These are phyloP conservation scores for Pocillopora meandrina DNA, from an alignment of 92 coral and sea anemone species.

Conservation along the genomic window DNA sequence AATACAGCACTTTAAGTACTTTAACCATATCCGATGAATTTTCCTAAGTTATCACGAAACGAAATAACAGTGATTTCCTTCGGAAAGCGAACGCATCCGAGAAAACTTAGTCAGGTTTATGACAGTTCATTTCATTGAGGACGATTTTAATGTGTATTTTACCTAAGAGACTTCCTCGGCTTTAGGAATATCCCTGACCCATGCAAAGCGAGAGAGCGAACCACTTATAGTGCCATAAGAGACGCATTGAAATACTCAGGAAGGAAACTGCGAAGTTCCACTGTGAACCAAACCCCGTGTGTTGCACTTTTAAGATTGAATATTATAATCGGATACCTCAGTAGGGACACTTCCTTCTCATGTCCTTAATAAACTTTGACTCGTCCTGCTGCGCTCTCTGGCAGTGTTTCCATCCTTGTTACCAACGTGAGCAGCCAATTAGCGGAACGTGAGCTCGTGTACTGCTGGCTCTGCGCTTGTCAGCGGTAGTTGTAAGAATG, in stretches of 20 bases:
- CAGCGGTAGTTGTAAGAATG: background rate
- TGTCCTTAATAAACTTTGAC: background rate
- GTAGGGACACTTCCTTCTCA: background rate
- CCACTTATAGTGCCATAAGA: background rate
- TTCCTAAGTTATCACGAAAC: conserved; percentile 30
- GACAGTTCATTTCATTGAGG: background rate
- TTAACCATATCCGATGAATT: background rate
- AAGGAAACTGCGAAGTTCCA: background rate
- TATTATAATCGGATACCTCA: conserved; percentile 3
- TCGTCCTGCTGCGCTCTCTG: background rate
- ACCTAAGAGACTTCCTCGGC: background rate
- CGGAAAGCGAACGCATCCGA: background rate
- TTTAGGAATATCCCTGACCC: background rate
- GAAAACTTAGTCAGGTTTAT: background rate
- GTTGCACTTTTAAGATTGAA: background rate
- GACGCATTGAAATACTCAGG: background rate
- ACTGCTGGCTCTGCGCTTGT: background rate
- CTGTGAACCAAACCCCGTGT: background rate
- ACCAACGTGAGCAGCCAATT: background rate
- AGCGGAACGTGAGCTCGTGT: background rate
- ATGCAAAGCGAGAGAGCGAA: background rate
- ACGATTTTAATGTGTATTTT: background rate
- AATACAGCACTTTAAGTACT: background rate
- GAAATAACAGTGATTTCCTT: background rate
- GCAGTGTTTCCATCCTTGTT: background rate